Evolutionary conservation across 2,113 vertebrate genomes (phyloP).

Genomic region (Phainopepla nitens): DNA sequence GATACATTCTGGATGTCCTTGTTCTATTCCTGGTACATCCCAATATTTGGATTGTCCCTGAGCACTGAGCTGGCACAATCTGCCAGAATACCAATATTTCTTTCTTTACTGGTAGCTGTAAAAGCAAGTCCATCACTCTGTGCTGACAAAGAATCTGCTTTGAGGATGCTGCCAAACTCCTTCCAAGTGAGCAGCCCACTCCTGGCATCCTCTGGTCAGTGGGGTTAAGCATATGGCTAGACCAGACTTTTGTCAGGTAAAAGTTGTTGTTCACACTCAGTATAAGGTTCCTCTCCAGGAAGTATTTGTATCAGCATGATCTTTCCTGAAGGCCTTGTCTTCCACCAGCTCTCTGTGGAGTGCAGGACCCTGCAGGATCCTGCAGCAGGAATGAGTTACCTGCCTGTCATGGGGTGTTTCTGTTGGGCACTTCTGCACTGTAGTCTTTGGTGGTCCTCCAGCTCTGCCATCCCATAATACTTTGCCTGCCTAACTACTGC

Average conservation of each 20-base stretch:
- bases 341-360: not conserved
- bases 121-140: not conserved
- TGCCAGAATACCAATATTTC: not conserved
- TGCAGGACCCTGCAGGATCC: not conserved
- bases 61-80: not conserved
- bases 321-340: not conserved
- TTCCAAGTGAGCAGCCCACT: not conserved
- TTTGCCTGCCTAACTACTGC: not conserved
- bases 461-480: not conserved
- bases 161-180: not conserved
- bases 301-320: not conserved
- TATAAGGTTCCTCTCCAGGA: not conserved
- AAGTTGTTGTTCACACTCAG: not conserved
- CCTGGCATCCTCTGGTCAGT: not conserved
- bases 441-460: not conserved
- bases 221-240: not conserved
- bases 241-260: not conserved
- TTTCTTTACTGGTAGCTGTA: not conserved
- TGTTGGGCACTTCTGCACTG: not conserved
- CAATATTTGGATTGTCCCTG: not conserved
- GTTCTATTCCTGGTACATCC: not conserved
- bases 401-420: not conserved
- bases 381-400: not conserved
- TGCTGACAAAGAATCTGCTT: not conserved
- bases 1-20: not conserved